Conservation (phyloP, 92 coral and sea anemone species). For the Porites evermanni region DNA sequence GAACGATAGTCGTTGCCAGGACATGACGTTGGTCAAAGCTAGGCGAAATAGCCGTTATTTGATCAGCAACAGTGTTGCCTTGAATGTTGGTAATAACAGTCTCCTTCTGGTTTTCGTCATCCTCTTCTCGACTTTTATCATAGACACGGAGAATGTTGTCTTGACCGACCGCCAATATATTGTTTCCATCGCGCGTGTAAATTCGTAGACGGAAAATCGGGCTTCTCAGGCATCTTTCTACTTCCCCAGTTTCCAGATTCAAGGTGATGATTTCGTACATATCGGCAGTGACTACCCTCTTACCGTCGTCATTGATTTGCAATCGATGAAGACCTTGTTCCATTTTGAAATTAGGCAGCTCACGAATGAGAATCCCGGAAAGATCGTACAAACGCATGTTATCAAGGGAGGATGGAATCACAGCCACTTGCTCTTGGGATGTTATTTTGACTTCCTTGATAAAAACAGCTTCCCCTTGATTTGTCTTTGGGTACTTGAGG, state of each 20-base stretch:
- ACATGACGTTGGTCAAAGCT: slow-evolving; percentile 85
- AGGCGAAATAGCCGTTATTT: slow-evolving; percentile 72
- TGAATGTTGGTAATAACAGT: slow-evolving; percentile 58
- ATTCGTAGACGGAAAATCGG: slow-evolving; percentile 73
- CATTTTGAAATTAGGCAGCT: slow-evolving; percentile 82
- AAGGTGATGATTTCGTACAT: slow-evolving; percentile 81
- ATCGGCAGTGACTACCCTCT: slow-evolving; percentile 78
- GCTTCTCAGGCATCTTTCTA: slow-evolving; percentile 81
- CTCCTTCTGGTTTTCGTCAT: slow-evolving; percentile 82
- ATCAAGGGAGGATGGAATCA: slow-evolving; percentile 79
- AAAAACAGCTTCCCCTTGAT: slow-evolving; percentile 39
- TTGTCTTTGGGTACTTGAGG: slow-evolving; percentile 58
- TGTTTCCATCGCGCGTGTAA: slow-evolving; percentile 79
- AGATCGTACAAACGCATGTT: slow-evolving; percentile 81
- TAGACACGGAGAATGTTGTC: slow-evolving; percentile 88
- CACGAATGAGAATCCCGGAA: slow-evolving; percentile 78
- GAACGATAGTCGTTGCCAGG: slow-evolving; percentile 63
- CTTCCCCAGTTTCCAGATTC: slow-evolving; percentile 81
- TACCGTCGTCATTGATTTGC: slow-evolving; percentile 88
- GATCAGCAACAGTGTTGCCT: slow-evolving; percentile 84
- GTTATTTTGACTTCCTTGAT: slow-evolving; percentile 78
- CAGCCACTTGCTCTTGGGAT: slow-evolving; percentile 70
- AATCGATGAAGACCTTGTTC: slow-evolving; percentile 70
- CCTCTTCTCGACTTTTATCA: slow-evolving; percentile 89
- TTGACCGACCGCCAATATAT: slow-evolving; percentile 69